Base-by-base conservation (phyloP, 2,888 invertebrate species). In the Buathra laborator region DNA sequence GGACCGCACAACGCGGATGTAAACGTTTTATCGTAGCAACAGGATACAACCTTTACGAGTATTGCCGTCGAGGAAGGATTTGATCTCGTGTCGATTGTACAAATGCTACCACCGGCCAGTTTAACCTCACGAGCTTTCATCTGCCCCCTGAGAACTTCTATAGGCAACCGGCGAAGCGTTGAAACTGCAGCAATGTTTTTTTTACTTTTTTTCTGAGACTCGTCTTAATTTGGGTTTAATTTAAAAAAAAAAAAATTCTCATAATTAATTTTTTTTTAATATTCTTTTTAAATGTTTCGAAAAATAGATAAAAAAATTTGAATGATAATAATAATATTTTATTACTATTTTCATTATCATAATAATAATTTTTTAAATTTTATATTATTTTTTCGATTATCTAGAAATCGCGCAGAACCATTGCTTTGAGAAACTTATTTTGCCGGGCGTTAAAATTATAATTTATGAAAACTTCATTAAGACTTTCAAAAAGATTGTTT, bases 51-150 rank as follows among this genome's bases (percentile, higher is more conserved):
- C 48, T 68, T 68, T 68, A 68, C 68, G 68, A 68, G 29, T 46
- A 29, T 68, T 68, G 68, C 48, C 56, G 37, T 29, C 48, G 68
- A 68, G 68, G 24, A 29, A 56, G 14, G 29, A 68, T 29, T 46
- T 46, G 46, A 29, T 48, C 68, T 24, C 68, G n/a, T 48, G 48
- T 46, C 68, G 48, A 48, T 68, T 10, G 68, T 67, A 67, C 12
- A 56, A 56, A 9, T 12, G 56, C 24, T 19, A 56, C 10, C 16
- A 56, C 10, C 10, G 10, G 56, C 3, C 19, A 10, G 56, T 56
- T 56, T 2, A 56, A 56, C 19, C 24, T 48, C 14, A 48, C 29
- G 46, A 68, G 48, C 68, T 48, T 48, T 46, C 14, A 48, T 48
- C 24, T 12, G 7, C n/a, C 48, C 68, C 68, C n/a, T 0, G 68